Conservation (phyloP, 2,797 vertebrate species). For the Smutsia temminckii region DNA sequence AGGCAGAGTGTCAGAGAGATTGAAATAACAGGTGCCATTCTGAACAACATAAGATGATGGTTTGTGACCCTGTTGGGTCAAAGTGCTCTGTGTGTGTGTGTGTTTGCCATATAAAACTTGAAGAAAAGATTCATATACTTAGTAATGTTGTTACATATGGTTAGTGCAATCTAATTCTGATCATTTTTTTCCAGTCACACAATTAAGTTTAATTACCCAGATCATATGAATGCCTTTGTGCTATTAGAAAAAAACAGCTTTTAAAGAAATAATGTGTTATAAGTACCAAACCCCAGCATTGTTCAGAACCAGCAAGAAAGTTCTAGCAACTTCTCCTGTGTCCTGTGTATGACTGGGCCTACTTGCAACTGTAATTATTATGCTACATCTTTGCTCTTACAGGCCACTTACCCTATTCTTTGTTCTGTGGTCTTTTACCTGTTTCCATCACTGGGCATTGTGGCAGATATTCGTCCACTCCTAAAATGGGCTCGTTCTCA, state of each 20-base stretch:
- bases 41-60: not conserved
- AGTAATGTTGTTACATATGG: conserved; percentile 80
- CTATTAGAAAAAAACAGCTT: conserved; percentile 77
- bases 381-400: not conserved
- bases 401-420: not conserved
- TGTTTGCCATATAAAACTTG: not conserved
- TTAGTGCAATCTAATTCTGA: conserved; percentile 80
- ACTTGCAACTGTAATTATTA: conserved; percentile 1
- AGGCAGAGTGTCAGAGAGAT: not conserved
- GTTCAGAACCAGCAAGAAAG: conserved; percentile 35
- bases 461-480: not conserved
- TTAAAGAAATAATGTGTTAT: conserved; percentile 50
- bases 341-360: not conserved
- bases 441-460: not conserved
- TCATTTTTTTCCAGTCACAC: conserved; percentile 81
- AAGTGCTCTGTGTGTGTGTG: not conserved
- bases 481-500: not conserved
- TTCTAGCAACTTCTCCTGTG: conserved; percentile 40
- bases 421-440: not conserved
- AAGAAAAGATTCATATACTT: conserved; percentile 45
- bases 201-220: conserved; percentile 79
- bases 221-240: conserved; percentile 75
- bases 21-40: not conserved
- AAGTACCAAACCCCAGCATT: not conserved
- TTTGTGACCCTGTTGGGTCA: not conserved